Evolutionary conservation across 1,140 invertebrate genomes (phyloP), one percentile per base, ranked within the genome.

Genomic region (Forficula auricularia): DNA sequence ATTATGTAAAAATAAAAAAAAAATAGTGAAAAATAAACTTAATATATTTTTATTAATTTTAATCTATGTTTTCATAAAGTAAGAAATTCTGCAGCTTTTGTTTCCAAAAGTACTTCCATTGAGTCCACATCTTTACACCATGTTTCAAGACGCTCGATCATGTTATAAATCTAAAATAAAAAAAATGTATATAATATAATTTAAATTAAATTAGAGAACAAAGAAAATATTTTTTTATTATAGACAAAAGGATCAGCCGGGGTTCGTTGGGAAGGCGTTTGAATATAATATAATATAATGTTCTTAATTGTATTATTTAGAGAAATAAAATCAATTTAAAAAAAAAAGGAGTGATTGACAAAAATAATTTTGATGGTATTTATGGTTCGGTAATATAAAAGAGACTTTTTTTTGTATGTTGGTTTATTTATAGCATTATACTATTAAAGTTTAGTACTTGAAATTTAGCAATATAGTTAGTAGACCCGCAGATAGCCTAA

Each of bases 91-190:
- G 73, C 75, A 18, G 83, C 84, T 57, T 81, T 75, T 14, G 73
- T 73, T 66, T 89, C 83, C 38, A 90, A 65, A 38, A 88, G 57
- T 48, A 67, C 63, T 57, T 87, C 82, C 81, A 89, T 87, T 20
- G 71, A 72, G 48, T 72, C 72, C 6, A 90, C 82, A 54, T 87
- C 81, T 52, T 75, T 74, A 55, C 81, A 83, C 84, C 85, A 88
- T 18, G 68, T 65, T 45, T 84, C 78, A 16, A 90, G 57, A 45
- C 78, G 72, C 47, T 75, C 68, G 47, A 86, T 76, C 82, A 90
- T 87, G 20, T 66, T 68, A 1, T 71, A 65, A 45, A 88, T 82
- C 71, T 87, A 71, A 34, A 59, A 53, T 40, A 43, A 48, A 46
- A 44, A 44, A 19, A 52, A 35, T 10, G 3, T n/a, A 12, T 18